These are phyloP conservation scores for Hoplostethus mediterraneus DNA, from an alignment of 2,797 vertebrate genomes.

Conservation along the genomic window DNA sequence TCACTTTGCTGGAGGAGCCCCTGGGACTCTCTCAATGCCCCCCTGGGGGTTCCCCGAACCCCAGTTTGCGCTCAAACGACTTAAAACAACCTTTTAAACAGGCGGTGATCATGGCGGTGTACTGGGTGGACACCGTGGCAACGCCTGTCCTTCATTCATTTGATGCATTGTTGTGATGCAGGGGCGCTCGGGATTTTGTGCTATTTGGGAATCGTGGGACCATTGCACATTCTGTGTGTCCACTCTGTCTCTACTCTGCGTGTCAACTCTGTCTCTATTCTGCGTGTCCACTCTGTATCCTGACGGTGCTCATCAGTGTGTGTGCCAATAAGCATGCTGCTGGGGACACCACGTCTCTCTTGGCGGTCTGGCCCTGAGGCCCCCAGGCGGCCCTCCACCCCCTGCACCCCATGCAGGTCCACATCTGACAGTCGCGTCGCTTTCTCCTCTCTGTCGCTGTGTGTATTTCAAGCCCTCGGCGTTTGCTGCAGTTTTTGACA, in stretches of 20 bases:
- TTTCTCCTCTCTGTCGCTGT: conserved; percentile 37
- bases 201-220: conserved; percentile 4
- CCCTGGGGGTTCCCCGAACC: not conserved
- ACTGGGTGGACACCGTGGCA: not conserved
- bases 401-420: conserved; percentile 67
- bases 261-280: conserved; percentile 9
- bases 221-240: conserved; percentile 10
- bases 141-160: not conserved
- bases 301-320: conserved; percentile 65
- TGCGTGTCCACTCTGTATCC: conserved; percentile 13
- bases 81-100: not conserved
- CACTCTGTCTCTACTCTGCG: conserved; percentile 25
- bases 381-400: conserved; percentile 71
- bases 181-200: not conserved
- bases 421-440: conserved; percentile 45
- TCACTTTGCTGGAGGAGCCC: not conserved
- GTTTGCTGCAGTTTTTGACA: conserved; percentile 38
- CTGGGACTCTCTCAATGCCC: not conserved
- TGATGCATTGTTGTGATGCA: not conserved
- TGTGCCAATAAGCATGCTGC: conserved; percentile 78
- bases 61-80: not conserved
- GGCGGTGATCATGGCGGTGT: not conserved
- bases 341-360: conserved; percentile 76
- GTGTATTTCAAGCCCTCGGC: conserved; percentile 14
- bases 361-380: conserved; percentile 80